Evolutionary conservation across 2,113 vertebrate genomes (phyloP).

Genomic region (Crotophaga sulcirostris): DNA sequence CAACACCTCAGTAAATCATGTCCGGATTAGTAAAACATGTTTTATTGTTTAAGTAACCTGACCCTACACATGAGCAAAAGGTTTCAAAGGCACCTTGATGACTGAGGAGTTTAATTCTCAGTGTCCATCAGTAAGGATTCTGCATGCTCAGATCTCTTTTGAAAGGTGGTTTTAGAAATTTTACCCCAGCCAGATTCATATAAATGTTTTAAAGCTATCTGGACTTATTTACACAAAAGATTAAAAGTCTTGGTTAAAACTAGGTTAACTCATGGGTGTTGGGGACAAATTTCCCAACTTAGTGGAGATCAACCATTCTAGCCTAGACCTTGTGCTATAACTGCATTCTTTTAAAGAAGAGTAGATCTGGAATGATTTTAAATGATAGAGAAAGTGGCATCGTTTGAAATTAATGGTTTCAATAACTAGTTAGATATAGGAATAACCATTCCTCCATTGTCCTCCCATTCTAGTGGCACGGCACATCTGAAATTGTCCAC

Average conservation of each 20-base stretch:
- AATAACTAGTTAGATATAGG: not conserved
- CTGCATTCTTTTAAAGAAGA: not conserved
- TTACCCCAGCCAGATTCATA: not conserved
- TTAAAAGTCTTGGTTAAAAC: not conserved
- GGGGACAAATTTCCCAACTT: not conserved
- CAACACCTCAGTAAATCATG: not conserved
- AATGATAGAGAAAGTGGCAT: not conserved
- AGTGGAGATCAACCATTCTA: not conserved
- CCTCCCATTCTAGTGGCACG: not conserved
- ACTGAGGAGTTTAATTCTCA: not conserved
- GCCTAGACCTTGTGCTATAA: not conserved
- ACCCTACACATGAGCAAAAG: not conserved
- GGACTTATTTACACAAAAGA: not conserved
- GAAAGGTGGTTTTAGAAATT: not conserved
- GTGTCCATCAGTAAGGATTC: not conserved
- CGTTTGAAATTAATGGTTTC: not conserved
- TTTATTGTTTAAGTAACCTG: not conserved
- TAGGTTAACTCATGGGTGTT: not conserved
- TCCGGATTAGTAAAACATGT: not conserved
- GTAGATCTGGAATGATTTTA: not conserved
- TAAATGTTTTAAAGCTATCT: not conserved
- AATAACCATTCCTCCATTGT: not conserved
- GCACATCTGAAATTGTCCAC: not conserved
- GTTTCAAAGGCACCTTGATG: not conserved
- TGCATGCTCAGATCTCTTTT: not conserved